These are phyloP conservation scores for Pentalonia nigronervosa DNA, from an alignment of 1,140 invertebrate genomes.

Conservation along the genomic window DNA sequence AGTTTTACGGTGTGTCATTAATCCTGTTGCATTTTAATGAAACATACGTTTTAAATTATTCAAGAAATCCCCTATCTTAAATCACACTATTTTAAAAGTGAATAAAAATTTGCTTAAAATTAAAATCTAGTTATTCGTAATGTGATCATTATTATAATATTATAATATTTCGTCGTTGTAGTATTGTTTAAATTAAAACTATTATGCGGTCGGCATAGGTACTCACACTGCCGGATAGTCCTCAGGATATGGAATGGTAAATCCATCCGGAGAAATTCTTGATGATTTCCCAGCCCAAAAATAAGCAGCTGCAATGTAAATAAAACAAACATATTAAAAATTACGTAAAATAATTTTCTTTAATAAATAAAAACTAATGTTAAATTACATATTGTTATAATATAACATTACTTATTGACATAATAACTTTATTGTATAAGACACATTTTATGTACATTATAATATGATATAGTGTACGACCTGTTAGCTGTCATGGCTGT, in stretches of 20 bases:
- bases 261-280: slow-evolving; percentile 79
- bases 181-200: not conserved
- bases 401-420: not conserved
- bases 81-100: not conserved
- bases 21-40: not conserved
- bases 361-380: not conserved
- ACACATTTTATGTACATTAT: no score
- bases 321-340: slow-evolving; percentile 45
- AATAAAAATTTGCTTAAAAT: not conserved
- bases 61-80: not conserved
- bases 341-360: not conserved
- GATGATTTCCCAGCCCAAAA: slow-evolving; percentile 86
- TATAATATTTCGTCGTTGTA: not conserved
- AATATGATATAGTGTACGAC: no score
- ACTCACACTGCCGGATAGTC: slow-evolving; percentile 67
- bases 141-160: not conserved
- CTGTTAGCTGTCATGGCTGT: no score
- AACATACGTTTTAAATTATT: not conserved
- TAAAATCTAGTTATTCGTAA: not conserved
- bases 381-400: not conserved
- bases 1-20: not conserved
- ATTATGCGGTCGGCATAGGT: not conserved
- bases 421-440: not conserved
- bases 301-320: slow-evolving; percentile 72
- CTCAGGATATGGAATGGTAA: slow-evolving; percentile 84